These are phyloP conservation scores for Chloebia gouldiae DNA, from an alignment of 2,113 vertebrate species.

Conservation along the genomic window DNA sequence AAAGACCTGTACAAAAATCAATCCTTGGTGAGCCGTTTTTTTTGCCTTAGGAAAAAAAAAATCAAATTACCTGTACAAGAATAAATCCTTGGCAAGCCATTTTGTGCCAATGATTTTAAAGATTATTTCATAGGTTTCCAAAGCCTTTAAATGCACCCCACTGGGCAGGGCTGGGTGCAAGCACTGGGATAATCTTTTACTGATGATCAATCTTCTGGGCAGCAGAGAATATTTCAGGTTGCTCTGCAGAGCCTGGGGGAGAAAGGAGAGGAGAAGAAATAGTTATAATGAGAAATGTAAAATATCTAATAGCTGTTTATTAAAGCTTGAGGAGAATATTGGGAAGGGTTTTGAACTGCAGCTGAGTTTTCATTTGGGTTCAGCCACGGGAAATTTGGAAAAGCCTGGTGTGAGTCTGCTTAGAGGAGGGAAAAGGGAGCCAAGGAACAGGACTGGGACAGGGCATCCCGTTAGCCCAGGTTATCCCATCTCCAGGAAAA, in stretches of 20 bases:
- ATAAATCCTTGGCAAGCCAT: conserved; percentile 95
- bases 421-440: background rate
- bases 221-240: conserved; percentile 93
- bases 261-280: background rate
- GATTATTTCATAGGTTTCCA: conserved; percentile 97
- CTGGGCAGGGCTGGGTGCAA: conserved; percentile 94
- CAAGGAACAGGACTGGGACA: background rate
- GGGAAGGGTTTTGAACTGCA: background rate
- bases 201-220: conserved; percentile 88
- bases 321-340: too few species aligned
- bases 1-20: conserved; percentile 89
- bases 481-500: background rate
- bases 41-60: conserved; percentile 50
- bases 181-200: conserved; percentile 94
- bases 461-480: background rate
- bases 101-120: conserved; percentile 98
- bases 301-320: background rate
- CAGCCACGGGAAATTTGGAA: background rate
- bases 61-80: conserved; percentile 88
- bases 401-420: background rate
- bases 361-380: background rate
- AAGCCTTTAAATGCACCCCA: conserved; percentile 94
- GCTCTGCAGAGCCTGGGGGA: conserved; percentile 91
- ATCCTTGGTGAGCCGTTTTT: conserved; percentile 90
- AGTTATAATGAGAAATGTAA: background rate